Percentiles rank a stretch among this genome's conserved stretches.
Evolutionary conservation across 2,113 vertebrate genomes (phyloP).

Genomic region (Hiodon alosoides): DNA sequence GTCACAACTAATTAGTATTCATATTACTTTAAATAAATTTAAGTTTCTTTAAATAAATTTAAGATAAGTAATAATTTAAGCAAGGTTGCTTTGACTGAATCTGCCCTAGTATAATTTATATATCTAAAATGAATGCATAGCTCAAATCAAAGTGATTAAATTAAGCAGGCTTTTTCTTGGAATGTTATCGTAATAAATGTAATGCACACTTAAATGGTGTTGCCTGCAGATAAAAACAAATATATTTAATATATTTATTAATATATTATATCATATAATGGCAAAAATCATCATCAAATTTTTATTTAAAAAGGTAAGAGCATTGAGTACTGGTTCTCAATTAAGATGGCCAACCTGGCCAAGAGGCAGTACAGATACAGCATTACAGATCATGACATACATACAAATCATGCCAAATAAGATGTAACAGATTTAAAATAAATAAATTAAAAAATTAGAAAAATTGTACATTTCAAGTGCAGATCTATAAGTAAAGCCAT

Average conservation of each 20-base stretch:
- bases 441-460: too few relatives aligned
- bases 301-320: too few relatives aligned
- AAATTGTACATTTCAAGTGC: too few relatives aligned
- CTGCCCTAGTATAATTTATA: slow-evolving; percentile 20
- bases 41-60: slow-evolving; percentile 12
- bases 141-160: background rate
- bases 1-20: slow-evolving; percentile 21
- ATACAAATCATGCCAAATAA: too few relatives aligned
- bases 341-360: too few relatives aligned
- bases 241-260: background rate
- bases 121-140: slow-evolving; percentile 18
- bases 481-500: too few relatives aligned
- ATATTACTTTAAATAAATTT: slow-evolving; percentile 11
- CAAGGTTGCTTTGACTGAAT: slow-evolving; percentile 27
- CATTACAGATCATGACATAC: too few relatives aligned
- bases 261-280: background rate
- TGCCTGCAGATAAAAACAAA: background rate
- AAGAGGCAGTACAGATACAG: too few relatives aligned
- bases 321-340: too few relatives aligned
- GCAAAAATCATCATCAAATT: background rate
- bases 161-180: background rate
- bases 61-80: slow-evolving; percentile 7
- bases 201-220: slow-evolving; percentile 6
- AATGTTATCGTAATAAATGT: background rate
- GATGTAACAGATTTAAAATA: too few relatives aligned